Evolutionary conservation across 2,113 vertebrate species (phyloP).

Genomic region (Perca flavescens): DNA sequence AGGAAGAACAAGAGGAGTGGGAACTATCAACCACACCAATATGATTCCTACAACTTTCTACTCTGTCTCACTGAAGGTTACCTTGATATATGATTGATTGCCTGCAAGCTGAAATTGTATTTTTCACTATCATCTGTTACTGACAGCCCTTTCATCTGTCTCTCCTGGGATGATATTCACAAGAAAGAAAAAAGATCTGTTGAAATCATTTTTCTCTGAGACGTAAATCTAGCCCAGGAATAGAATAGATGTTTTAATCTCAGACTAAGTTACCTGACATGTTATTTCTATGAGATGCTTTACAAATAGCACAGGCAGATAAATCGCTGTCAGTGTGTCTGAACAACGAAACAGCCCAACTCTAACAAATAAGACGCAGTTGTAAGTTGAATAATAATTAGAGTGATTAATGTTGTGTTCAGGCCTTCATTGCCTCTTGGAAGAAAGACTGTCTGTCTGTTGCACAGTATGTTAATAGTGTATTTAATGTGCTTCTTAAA

Average conservation of each 20-base stretch:
- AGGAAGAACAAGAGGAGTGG: slow-evolving; percentile 18
- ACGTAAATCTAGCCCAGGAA: slow-evolving; percentile 41
- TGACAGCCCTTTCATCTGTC: slow-evolving; percentile 44
- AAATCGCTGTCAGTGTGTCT: neutral
- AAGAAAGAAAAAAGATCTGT: slow-evolving; percentile 18
- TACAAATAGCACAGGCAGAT: slow-evolving; percentile 20
- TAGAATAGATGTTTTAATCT: slow-evolving; percentile 53
- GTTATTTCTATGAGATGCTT: slow-evolving; percentile 14
- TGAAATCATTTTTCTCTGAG: slow-evolving; percentile 35
- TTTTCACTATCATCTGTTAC: slow-evolving; percentile 55
- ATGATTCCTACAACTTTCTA: slow-evolving; percentile 25
- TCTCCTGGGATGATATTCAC: slow-evolving; percentile 29
- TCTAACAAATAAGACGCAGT: neutral
- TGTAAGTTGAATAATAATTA: neutral
- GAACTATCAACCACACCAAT: slow-evolving; percentile 10
- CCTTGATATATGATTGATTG: slow-evolving; percentile 58
- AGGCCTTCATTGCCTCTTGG: neutral
- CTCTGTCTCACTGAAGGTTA: slow-evolving; percentile 52
- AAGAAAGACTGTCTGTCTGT: neutral
- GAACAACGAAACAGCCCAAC: neutral
- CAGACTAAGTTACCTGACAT: slow-evolving; percentile 36
- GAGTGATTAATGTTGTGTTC: neutral
- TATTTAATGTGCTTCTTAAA: neutral
- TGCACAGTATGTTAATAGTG: neutral
- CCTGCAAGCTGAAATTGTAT: slow-evolving; percentile 50